A percentile compares a stretch with the other conserved stretches of the same genome.
phyloP scores from a whole-genome alignment of 2,113 vertebrate genomes.

The Myrmecophaga tridactyla region DNA sequence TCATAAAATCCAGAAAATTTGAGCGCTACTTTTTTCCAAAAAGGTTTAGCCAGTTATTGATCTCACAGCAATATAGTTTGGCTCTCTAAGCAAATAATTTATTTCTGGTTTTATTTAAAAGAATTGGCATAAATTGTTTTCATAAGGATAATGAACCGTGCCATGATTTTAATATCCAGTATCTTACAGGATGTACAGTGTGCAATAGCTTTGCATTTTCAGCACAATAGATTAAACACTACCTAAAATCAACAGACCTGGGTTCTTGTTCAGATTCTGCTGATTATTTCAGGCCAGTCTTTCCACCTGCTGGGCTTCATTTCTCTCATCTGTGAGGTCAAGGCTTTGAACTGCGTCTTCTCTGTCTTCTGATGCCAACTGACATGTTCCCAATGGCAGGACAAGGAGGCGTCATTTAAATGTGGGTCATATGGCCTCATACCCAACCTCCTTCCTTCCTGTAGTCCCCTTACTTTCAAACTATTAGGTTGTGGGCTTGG shows the following conservation, averaged over 20 bases:
- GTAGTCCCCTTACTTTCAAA: not conserved
- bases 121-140: not conserved
- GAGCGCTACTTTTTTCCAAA: not conserved
- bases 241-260: not conserved
- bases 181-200: not conserved
- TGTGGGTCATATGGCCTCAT: not conserved
- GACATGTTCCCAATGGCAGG: not conserved
- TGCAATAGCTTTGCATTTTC: not conserved
- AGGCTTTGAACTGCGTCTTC: not conserved
- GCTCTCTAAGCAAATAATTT: conserved; percentile 13
- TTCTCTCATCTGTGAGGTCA: not conserved
- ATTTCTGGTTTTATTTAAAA: conserved; percentile 24
- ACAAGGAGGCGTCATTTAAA: not conserved
- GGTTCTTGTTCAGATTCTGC: not conserved
- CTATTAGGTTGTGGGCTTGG: not conserved
- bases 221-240: not conserved
- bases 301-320: not conserved
- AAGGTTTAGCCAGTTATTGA: not conserved
- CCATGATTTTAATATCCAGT: not conserved
- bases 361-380: not conserved
- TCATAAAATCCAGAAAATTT: not conserved
- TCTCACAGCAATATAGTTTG: conserved; percentile 8
- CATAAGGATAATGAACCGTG: not conserved
- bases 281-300: not conserved
- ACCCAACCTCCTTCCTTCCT: not conserved